Percentiles rank a stretch among this genome's conserved stretches.
These are phyloP conservation scores for Trachelus troglodyta DNA, from an alignment of 2,888 invertebrate species.

Conservation along the genomic window DNA sequence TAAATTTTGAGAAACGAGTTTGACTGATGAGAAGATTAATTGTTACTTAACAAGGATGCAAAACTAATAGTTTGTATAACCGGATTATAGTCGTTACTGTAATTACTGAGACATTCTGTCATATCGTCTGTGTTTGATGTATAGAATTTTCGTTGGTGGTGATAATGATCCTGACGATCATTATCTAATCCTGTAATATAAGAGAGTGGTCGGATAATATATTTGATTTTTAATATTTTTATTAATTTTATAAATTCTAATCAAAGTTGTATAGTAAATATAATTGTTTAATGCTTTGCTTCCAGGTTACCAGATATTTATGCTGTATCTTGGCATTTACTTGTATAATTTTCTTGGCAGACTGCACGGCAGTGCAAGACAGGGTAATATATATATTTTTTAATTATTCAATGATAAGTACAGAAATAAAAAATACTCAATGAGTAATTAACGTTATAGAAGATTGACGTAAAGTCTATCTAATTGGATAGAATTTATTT, in stretches of 20 bases:
- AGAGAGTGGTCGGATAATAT: background rate
- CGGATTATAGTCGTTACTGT: slow-evolving; percentile 28
- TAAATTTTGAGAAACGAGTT: background rate
- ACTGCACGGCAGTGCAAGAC: slow-evolving; percentile 22
- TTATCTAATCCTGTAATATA: background rate
- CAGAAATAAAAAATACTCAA: background rate
- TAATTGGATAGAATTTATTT: too few species aligned
- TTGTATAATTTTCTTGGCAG: slow-evolving; percentile 26
- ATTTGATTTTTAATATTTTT: background rate
- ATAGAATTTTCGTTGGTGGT: background rate
- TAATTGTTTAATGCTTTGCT: slow-evolving; percentile 1
- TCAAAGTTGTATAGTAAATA: background rate
- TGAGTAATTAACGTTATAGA: background rate
- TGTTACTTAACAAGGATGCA: slow-evolving; percentile 24
- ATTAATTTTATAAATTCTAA: background rate
- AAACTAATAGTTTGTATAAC: slow-evolving; percentile 37
- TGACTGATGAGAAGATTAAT: slow-evolving; percentile 27
- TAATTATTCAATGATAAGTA: background rate
- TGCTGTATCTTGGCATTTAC: slow-evolving; percentile 36
- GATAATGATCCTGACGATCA: background rate
- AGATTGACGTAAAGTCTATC: background rate
- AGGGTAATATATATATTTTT: slow-evolving; percentile 32
- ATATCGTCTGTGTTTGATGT: background rate
- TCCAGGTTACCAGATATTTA: slow-evolving; percentile 38
- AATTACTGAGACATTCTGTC: slow-evolving; percentile 1